Evolutionary conservation across 2,113 vertebrate species (phyloP), one percentile per base, ranked within the genome.

Genomic region (Coryphaenoides rupestris): DNA sequence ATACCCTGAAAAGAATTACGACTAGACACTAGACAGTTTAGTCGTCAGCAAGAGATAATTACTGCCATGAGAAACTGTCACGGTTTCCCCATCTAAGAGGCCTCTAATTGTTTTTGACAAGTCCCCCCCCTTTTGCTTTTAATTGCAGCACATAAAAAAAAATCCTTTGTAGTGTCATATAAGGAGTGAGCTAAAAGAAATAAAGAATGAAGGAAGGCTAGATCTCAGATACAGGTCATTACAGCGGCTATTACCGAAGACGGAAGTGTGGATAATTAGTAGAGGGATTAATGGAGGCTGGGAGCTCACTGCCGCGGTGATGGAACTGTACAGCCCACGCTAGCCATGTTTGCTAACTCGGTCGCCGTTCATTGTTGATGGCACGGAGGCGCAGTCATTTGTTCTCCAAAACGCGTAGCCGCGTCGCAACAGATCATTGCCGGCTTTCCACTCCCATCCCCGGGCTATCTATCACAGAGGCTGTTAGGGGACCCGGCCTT

Each of bases 71-170:
- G 4, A 68, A 65, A 68, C 63, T 76, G 78, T 77, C 71, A 66
- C 45, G 56, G 72, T 73, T 78, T 80, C 65, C 65, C 65, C 77
- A 66, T 80, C 72, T 75, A 66, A 76, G 69, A 77, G 65, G 63
- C 65, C 53, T 72, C 57, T 78, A 78, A 80, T 84, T 83, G 74
- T 82, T 84, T 76, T 78, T 71, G 55, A 65, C 55, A 17, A 52
- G 52, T 21, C 1, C 21, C 67, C 33, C 54, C 62, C 58, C 65
- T 57, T 69, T 67, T 66, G 28, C 64, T 69, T 62, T 15, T 10
- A 66, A 77, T 78, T 76, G 67, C 63, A 59, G 33, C 46, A 40
- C 72, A 77, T 85, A 66, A 71, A 58, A 70, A 70, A 58, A 70
- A 57, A 78, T 80, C 55, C 24, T 19, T 64, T 80, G 62, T 52